Conservation (phyloP, 1,140 invertebrate species). For the Watersipora subatra region DNA sequence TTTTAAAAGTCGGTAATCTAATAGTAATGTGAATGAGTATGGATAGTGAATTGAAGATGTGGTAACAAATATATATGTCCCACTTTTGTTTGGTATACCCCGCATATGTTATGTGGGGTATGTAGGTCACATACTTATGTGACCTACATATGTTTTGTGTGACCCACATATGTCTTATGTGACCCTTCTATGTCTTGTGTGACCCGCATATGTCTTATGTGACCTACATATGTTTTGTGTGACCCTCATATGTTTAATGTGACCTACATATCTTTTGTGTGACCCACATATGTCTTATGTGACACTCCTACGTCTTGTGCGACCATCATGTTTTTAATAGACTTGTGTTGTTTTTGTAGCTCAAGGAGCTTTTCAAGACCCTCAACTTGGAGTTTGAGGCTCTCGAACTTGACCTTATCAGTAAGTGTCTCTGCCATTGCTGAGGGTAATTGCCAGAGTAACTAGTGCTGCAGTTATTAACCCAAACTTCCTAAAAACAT, state of each 20-base stretch:
- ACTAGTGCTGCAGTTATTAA: not conserved
- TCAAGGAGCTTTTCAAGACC: constrained; percentile 40
- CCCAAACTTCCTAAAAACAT: no score
- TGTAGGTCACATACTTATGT: no score
- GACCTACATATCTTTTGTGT: not conserved
- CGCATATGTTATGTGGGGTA: no score
- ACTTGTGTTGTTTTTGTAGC: constrained; percentile 19
- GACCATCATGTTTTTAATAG: constrained; percentile 12
- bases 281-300: not conserved
- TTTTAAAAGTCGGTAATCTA: no score
- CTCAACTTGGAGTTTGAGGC: constrained; percentile 30
- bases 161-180: not conserved
- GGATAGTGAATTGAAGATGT: no score
- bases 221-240: not conserved
- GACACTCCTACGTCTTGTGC: not conserved
- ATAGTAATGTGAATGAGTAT: no score
- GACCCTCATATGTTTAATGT: not conserved
- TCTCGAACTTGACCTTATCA: constrained; percentile 38
- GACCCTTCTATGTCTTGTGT: not conserved
- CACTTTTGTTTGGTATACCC: no score
- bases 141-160: no score
- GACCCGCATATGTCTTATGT: not conserved
- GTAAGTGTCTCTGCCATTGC: constrained; percentile 19
- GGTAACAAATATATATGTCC: no score
- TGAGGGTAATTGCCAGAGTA: no score